phyloP scores from a whole-genome alignment of 2,888 invertebrate genomes.

The Drosophila neonasuta region DNA sequence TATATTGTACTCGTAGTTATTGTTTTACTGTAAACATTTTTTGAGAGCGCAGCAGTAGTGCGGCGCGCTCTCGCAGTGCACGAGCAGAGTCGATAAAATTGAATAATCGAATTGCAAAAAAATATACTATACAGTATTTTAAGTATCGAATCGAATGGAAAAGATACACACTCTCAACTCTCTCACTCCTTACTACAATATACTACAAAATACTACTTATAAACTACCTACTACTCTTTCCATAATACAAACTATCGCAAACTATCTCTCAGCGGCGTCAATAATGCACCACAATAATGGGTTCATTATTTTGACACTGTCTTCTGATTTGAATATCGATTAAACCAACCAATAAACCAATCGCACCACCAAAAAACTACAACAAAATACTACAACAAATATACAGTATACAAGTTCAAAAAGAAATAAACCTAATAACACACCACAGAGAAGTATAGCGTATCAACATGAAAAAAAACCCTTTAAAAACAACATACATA shows the following conservation, averaged over 20 bases:
- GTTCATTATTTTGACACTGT: conserved; percentile 83
- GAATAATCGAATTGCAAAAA: conserved; percentile 32
- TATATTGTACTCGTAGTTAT: conserved; percentile 42
- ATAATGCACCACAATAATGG: conserved; percentile 79
- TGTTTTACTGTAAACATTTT: conserved; percentile 15
- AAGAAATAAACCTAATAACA: conserved; percentile 24
- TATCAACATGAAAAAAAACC: conserved; percentile 59
- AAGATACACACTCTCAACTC: conserved; percentile 23
- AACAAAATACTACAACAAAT: conserved; percentile 50
- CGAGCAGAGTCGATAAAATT: conserved; percentile 25
- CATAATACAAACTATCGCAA: conserved; percentile 78
- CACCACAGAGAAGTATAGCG: conserved; percentile 74
- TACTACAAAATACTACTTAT: conserved; percentile 23
- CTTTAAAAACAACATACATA: conserved; percentile 33
- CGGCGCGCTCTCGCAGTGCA: conserved; percentile 44
- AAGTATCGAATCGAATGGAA: not conserved
- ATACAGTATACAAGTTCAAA: conserved; percentile 59
- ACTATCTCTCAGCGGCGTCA: conserved; percentile 71
- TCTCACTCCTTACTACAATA: conserved; percentile 52
- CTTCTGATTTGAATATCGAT: conserved; percentile 82
- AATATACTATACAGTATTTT: not conserved
- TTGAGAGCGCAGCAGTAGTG: conserved; percentile 47
- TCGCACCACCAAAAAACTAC: conserved; percentile 51
- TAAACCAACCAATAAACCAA: conserved; percentile 44
- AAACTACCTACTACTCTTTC: conserved; percentile 67